phyloP scores from a whole-genome alignment of 1,140 invertebrate species.

The Sesamia nonagrioides region DNA sequence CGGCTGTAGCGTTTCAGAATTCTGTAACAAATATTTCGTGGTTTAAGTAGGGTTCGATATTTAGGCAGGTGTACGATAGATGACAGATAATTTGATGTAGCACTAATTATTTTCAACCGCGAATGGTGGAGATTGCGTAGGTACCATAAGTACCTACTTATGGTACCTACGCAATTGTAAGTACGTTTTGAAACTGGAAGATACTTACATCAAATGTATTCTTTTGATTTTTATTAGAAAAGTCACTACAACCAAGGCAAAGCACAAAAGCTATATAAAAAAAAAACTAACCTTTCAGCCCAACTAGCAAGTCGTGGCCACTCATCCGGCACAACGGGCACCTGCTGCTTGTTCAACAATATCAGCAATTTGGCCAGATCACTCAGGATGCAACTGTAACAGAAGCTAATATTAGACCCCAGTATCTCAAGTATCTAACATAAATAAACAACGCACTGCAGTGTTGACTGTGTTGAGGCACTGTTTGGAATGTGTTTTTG shows the following conservation, averaged over 20 bases:
- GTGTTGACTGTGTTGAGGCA: constrained; percentile 15
- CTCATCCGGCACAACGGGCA: constrained; percentile 91
- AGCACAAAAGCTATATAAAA: background rate
- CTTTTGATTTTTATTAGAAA: too few species aligned
- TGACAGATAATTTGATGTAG: too few species aligned
- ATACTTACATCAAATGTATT: too few species aligned
- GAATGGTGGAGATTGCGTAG: too few species aligned
- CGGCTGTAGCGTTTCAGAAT: constrained; percentile 91
- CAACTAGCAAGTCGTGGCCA: constrained; percentile 92
- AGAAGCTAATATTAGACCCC: constrained; percentile 26
- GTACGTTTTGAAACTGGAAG: too few species aligned
- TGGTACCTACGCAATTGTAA: too few species aligned
- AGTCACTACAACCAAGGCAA: too few species aligned
- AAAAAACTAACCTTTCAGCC: constrained; percentile 89
- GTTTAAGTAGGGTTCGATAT: too few species aligned
- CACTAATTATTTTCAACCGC: too few species aligned
- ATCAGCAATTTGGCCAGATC: constrained; percentile 92
- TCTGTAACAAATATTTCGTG: constrained; percentile 70
- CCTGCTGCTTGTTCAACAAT: constrained; percentile 91
- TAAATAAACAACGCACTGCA: constrained; percentile 32
- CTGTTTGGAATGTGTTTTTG: constrained; percentile 47
- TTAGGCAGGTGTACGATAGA: too few species aligned
- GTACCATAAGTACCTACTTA: too few species aligned
- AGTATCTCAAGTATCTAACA: constrained; percentile 28
- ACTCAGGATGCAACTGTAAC: constrained; percentile 90